Percentiles rank a stretch among this genome's conserved stretches.
These are phyloP conservation scores for Lethenteron camtschaticum DNA, from an alignment of 2,113 vertebrate genomes.

Conservation along the genomic window DNA sequence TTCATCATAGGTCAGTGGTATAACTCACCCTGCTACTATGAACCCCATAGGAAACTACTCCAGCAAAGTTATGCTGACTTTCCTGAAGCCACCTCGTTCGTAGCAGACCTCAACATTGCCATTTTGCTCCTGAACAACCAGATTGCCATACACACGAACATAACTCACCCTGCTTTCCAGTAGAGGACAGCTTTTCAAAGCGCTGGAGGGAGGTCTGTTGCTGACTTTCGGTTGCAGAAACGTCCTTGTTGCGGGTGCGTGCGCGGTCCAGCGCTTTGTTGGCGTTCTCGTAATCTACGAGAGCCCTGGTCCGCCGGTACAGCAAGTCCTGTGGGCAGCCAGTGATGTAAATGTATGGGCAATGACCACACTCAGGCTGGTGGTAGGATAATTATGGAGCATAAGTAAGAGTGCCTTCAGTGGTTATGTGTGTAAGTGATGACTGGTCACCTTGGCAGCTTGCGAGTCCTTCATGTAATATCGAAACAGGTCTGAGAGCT, in stretches of 20 bases:
- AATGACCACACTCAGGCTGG: too few species aligned
- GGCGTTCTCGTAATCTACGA: slow-evolving; percentile 96
- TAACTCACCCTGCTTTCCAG: slow-evolving; percentile 75
- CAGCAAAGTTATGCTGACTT: too few species aligned
- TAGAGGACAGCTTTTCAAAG: slow-evolving; percentile 97
- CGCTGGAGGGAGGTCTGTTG: slow-evolving; percentile 94
- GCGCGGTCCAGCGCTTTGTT: slow-evolving; percentile 96
- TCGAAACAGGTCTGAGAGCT: slow-evolving; percentile 83
- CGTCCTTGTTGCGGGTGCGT: slow-evolving; percentile 86
- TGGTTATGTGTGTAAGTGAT: neutral
- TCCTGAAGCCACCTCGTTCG: too few species aligned
- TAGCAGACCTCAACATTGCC: neutral
- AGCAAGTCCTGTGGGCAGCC: slow-evolving; percentile 46
- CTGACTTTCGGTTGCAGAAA: slow-evolving; percentile 78
- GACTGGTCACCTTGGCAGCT: slow-evolving; percentile 62
- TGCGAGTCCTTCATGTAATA: slow-evolving; percentile 95
- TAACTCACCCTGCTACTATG: too few species aligned
- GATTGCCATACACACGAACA: neutral
- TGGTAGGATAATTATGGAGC: too few species aligned
- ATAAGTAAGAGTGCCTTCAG: neutral
- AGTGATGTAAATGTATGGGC: too few species aligned
- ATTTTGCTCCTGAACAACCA: slow-evolving; percentile 7
- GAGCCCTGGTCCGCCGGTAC: slow-evolving; percentile 68
- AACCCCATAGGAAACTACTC: too few species aligned
- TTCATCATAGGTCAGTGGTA: too few species aligned